phyloP scores from a whole-genome alignment of 1,140 invertebrate species.

The Steinernema feltiae region DNA sequence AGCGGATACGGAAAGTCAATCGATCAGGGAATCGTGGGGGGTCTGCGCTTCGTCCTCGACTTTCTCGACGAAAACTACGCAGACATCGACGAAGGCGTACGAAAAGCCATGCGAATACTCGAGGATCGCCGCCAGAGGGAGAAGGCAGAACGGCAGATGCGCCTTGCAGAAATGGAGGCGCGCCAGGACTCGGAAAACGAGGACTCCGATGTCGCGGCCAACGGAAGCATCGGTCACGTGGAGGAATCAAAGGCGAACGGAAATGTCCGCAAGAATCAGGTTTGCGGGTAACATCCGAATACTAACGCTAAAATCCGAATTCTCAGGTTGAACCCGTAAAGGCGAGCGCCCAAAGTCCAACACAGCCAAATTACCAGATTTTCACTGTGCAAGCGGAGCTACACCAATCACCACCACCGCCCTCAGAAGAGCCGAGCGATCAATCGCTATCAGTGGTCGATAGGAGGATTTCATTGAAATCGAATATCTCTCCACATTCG shows the following conservation, averaged over 20 bases:
- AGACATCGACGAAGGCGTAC: background rate
- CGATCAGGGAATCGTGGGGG: background rate
- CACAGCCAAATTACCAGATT: background rate
- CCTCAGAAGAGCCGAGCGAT: too few relatives aligned
- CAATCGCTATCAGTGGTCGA: background rate
- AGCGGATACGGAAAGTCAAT: background rate
- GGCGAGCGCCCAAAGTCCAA: background rate
- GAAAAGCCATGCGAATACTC: background rate
- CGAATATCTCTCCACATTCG: background rate
- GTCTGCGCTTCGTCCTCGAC: background rate
- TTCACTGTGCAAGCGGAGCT: background rate
- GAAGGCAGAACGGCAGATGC: background rate
- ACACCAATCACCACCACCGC: background rate
- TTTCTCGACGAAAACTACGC: background rate
- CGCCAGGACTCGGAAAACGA: background rate
- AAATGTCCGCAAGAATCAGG: background rate
- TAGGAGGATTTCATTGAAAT: background rate
- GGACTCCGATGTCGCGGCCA: background rate
- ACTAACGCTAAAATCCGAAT: background rate
- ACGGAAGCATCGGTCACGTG: background rate
- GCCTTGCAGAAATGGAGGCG: slow-evolving; percentile 1
- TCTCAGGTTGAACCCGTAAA: background rate
- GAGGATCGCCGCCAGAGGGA: background rate
- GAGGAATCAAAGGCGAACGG: background rate
- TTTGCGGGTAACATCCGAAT: background rate